These are phyloP conservation scores for Aspiorhynchus laticeps DNA, from an alignment of 2,113 vertebrate species.

Conservation along the genomic window DNA sequence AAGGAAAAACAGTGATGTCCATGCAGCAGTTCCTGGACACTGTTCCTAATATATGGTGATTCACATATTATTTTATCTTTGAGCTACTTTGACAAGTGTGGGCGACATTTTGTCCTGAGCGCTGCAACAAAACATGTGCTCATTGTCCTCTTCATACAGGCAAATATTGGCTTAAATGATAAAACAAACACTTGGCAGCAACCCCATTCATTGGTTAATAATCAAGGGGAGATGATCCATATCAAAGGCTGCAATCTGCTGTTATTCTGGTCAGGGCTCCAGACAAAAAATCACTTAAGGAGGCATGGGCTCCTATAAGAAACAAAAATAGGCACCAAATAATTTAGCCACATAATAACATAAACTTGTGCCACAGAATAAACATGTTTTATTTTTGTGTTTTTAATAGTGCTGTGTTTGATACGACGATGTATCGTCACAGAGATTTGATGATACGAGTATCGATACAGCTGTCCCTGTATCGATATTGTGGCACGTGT, in stretches of 20 bases:
- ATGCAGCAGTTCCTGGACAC: neutral
- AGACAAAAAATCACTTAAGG: too few relatives aligned
- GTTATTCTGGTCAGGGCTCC: neutral
- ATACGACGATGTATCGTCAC: too few relatives aligned
- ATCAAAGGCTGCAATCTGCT: neutral
- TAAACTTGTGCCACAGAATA: too few relatives aligned
- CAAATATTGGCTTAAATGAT: neutral
- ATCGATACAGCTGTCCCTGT: too few relatives aligned
- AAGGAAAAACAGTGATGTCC: neutral
- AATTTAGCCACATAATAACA: too few relatives aligned
- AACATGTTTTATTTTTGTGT: too few relatives aligned
- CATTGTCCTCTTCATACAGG: neutral
- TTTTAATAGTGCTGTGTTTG: too few relatives aligned
- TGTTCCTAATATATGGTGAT: neutral
- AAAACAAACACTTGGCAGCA: slow-evolving; percentile 8
- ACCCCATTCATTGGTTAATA: neutral
- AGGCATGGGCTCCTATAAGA: too few relatives aligned
- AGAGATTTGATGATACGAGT: too few relatives aligned
- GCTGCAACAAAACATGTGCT: neutral
- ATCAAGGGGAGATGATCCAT: neutral
- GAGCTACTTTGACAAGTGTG: neutral
- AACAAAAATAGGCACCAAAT: too few relatives aligned
- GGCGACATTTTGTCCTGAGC: neutral
- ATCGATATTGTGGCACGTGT: too few relatives aligned
- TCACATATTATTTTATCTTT: neutral